Conservation (phyloP, 2,797 vertebrate species). For the Danio choprae region DNA sequence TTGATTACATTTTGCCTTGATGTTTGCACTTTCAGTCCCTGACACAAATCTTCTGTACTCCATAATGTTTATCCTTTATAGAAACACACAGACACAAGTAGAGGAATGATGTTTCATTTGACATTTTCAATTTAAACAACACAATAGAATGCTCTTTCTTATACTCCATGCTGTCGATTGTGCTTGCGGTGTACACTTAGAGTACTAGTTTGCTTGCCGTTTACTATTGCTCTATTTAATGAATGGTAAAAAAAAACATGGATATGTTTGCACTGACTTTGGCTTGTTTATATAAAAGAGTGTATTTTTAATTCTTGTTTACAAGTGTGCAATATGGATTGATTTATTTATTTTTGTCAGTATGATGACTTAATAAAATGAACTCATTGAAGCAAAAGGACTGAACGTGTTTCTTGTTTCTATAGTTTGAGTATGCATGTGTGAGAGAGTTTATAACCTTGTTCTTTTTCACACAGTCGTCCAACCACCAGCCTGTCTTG, state of each 20-base stretch:
- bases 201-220: constrained; percentile 70
- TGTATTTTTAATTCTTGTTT: constrained; percentile 74
- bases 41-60: constrained; percentile 20
- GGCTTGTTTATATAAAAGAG: constrained; percentile 77
- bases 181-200: constrained; percentile 68
- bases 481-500: constrained; percentile 73
- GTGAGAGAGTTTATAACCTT: constrained; percentile 29
- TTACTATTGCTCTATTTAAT: constrained; percentile 66
- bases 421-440: constrained; percentile 11
- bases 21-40: constrained; percentile 52
- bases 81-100: constrained; percentile 38
- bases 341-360: constrained; percentile 69
- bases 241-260: constrained; percentile 42
- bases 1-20: constrained; percentile 36
- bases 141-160: constrained; percentile 14
- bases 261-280: constrained; percentile 77
- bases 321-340: constrained; percentile 71
- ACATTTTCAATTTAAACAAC: constrained; percentile 17
- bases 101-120: constrained; percentile 27
- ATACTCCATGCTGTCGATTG: constrained; percentile 44
- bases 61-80: constrained; percentile 28
- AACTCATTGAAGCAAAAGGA: constrained; percentile 59
- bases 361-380: constrained; percentile 73
- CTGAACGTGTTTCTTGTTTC: background rate
- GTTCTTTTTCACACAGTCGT: constrained; percentile 65